Evolutionary conservation across 1,140 invertebrate genomes (phyloP), one percentile per base, ranked within the genome.

Genomic region (Neuroterus valhalla): DNA sequence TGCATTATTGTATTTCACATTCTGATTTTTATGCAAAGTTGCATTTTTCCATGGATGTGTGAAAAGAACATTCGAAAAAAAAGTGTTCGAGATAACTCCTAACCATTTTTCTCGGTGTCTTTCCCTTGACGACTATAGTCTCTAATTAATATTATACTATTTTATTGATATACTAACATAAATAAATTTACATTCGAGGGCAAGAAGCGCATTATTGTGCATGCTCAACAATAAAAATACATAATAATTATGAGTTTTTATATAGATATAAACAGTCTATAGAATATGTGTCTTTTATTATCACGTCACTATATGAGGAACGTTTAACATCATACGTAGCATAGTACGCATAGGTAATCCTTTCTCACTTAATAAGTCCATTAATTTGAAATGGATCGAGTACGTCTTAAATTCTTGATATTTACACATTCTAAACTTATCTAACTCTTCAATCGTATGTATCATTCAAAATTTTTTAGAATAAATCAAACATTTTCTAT

Each of bases 221-320:
- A n/a, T 31, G 31, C 31, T 31, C n/a, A 62, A 62, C 21, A 26
- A 72, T 62, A 78, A 74, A 76, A 75, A 50, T 74, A 74, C 46
- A 17, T 70, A 44, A 15, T 38, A 50, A 50, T 21, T 42, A 66
- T 38, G 8, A 70, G 38, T 70, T 52, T 74, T 62, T 73, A 67
- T 73, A 74, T 69, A 43, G 55, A 68, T 69, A 67, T 70, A 70
- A 81, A 78, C 76, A 81, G 70, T 76, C 72, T 23, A 62, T 77
- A 71, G 48, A 50, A 68, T 68, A 72, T 80, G 71, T 74, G 26
- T 74, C 46, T 71, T 42, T 14, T 70, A 62, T 77, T 75, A 77
- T 66, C 66, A 26, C 23, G 55, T 55, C 69, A 69, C 69, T 73
- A 75, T 19, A 46, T 21, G 44, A 69, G 31, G 69, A 69, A 73